Evolutionary conservation across 2,888 invertebrate genomes (phyloP).

Genomic region (Microplitis manilae): DNA sequence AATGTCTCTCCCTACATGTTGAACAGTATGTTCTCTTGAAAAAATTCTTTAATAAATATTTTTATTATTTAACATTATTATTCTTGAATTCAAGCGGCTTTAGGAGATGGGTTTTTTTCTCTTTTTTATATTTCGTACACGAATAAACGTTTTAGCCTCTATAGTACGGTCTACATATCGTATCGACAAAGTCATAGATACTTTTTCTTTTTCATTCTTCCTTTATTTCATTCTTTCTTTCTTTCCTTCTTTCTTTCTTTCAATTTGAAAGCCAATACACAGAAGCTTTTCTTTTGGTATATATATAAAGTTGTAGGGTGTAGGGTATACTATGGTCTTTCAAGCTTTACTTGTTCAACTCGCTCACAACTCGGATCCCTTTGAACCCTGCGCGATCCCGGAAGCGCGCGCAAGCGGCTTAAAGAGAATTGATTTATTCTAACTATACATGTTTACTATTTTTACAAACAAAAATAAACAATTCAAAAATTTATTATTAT

Average conservation of each 20-base stretch:
- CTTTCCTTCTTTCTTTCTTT: conserved; percentile 17
- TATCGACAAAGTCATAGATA: neutral
- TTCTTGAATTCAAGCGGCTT: conserved; percentile 12
- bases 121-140: neutral
- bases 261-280: conserved; percentile 17
- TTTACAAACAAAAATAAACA: neutral
- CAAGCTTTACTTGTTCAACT: conserved; percentile 7
- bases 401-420: conserved; percentile 19
- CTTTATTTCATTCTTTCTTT: conserved; percentile 9
- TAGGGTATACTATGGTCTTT: neutral
- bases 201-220: neutral
- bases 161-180: neutral
- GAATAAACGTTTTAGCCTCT: neutral
- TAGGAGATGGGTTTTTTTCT: neutral
- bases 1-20: no score
- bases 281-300: conserved; percentile 5
- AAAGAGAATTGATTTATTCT: conserved; percentile 23
- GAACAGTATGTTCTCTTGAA: no score
- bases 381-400: neutral
- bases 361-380: neutral
- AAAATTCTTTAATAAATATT: no score
- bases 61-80: conserved; percentile 2
- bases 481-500: neutral
- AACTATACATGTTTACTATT: neutral
- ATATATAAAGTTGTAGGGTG: neutral